Evolutionary conservation across 2,797 vertebrate genomes (phyloP).

Genomic region (Adrianichthys oophorus): DNA sequence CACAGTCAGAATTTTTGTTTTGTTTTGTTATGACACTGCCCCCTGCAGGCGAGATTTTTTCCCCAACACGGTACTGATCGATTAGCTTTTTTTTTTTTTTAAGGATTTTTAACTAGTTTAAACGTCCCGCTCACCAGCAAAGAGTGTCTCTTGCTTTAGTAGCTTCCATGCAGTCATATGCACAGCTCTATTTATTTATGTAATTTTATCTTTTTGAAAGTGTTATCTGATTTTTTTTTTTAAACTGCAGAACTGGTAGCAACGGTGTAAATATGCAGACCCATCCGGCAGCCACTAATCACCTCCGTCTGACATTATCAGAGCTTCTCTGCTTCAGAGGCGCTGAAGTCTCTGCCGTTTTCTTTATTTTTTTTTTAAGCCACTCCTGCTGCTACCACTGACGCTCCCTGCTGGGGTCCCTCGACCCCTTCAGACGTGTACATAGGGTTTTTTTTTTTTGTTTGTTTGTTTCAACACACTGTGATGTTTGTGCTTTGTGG

Average conservation of each 20-base stretch:
- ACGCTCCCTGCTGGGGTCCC: conserved; percentile 17
- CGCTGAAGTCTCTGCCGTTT: conserved; percentile 28
- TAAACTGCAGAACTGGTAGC: conserved; percentile 74
- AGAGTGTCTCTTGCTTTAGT: conserved; percentile 42
- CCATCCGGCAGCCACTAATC: conserved; percentile 51
- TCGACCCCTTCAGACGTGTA: conserved; percentile 44
- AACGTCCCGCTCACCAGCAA: conserved; percentile 29
- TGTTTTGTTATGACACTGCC: conserved; percentile 55
- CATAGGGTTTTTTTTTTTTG: conserved; percentile 29
- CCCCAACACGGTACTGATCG: conserved; percentile 60
- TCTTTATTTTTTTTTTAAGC: not conserved
- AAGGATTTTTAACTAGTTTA: conserved; percentile 14
- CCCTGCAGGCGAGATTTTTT: conserved; percentile 50
- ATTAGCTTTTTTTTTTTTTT: conserved; percentile 10
- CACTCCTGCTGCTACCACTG: conserved; percentile 36
- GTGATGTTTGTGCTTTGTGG: conserved; percentile 53
- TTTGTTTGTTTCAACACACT: conserved; percentile 56
- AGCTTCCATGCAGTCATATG: conserved; percentile 65
- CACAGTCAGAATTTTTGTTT: conserved; percentile 35
- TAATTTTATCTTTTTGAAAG: conserved; percentile 51
- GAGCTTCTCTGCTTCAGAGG: conserved; percentile 18
- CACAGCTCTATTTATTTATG: conserved; percentile 77
- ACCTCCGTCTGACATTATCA: conserved; percentile 12
- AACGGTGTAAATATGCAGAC: conserved; percentile 78
- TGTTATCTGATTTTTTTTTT: conserved; percentile 31